Conservation (phyloP, 1,140 invertebrate genomes). For the Cyclina sinensis region DNA sequence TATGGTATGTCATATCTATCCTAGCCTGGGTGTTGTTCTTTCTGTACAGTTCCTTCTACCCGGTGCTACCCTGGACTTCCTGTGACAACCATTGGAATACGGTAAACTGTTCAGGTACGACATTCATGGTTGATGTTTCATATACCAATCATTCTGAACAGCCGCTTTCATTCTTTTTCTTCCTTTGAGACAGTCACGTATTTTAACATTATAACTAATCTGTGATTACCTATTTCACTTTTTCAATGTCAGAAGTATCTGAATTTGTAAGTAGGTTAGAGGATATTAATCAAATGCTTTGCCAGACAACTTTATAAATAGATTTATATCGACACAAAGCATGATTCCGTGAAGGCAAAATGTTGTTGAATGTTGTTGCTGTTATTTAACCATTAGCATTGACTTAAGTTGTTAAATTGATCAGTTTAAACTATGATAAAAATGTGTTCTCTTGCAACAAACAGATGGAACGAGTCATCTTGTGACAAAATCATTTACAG, state of each 20-base stretch:
- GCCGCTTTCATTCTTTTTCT: background rate
- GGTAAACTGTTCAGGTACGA: constrained; percentile 65
- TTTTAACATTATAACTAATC: background rate
- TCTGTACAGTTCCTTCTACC: constrained; percentile 80
- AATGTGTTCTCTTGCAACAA: too few species aligned
- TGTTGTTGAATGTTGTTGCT: too few species aligned
- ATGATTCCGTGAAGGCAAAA: too few species aligned
- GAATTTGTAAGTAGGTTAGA: background rate
- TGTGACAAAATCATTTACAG: too few species aligned
- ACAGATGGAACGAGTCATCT: too few species aligned
- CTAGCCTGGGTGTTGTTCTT: constrained; percentile 85
- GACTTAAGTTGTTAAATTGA: too few species aligned
- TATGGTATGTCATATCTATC: constrained; percentile 87
- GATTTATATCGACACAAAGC: too few species aligned
- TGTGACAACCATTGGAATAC: constrained; percentile 87
- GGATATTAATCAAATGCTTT: too few species aligned
- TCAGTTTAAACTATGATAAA: too few species aligned
- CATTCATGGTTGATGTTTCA: too few species aligned
- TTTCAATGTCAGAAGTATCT: background rate
- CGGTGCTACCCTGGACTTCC: constrained; percentile 85
- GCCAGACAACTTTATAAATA: too few species aligned
- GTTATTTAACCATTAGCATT: too few species aligned
- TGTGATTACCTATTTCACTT: background rate
- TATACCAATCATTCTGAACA: background rate
- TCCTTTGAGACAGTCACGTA: background rate